A percentile compares a stretch with the other conserved stretches of the same genome.
These are phyloP conservation scores for Gymnocheta viridis DNA, from an alignment of 2,888 invertebrate species.

Conservation along the genomic window DNA sequence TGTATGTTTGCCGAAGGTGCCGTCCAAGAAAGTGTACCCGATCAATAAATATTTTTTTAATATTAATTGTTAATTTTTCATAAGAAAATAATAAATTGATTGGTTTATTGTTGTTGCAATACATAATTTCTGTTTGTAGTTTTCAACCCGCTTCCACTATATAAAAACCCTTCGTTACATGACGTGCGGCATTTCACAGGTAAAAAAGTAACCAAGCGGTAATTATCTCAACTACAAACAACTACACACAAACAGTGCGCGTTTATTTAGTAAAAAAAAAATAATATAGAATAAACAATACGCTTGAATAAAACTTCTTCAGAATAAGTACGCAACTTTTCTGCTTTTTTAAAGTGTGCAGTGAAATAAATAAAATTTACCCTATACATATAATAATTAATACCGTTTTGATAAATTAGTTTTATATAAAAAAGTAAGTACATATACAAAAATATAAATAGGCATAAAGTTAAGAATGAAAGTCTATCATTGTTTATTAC, in stretches of 20 bases:
- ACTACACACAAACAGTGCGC: constrained; percentile 27
- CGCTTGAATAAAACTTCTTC: neutral
- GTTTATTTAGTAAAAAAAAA: constrained; percentile 22
- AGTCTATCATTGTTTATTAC: constrained; percentile 50
- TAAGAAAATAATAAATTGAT: constrained; percentile 12
- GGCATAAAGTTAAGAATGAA: constrained; percentile 8
- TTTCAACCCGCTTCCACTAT: constrained; percentile 33
- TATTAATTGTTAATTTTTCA: no score
- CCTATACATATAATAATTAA: neutral
- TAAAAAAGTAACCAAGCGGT: constrained; percentile 51
- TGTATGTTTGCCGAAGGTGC: constrained; percentile 29
- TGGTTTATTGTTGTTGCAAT: constrained; percentile 31
- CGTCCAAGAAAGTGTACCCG: constrained; percentile 47
- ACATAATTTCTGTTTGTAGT: constrained; percentile 20
- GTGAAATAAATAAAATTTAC: constrained; percentile 3
- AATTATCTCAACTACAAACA: constrained; percentile 25
- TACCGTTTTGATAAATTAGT: neutral
- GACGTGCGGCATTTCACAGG: constrained; percentile 39
- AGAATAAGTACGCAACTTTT: neutral
- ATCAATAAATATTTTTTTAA: no score
- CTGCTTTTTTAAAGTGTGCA: neutral
- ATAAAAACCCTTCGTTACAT: constrained; percentile 13
- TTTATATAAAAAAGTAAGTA: constrained; percentile 49
- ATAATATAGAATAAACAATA: neutral
- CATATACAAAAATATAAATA: no score